Base-by-base conservation (phyloP, 2,888 invertebrate species). In the Spodoptera littoralis region DNA sequence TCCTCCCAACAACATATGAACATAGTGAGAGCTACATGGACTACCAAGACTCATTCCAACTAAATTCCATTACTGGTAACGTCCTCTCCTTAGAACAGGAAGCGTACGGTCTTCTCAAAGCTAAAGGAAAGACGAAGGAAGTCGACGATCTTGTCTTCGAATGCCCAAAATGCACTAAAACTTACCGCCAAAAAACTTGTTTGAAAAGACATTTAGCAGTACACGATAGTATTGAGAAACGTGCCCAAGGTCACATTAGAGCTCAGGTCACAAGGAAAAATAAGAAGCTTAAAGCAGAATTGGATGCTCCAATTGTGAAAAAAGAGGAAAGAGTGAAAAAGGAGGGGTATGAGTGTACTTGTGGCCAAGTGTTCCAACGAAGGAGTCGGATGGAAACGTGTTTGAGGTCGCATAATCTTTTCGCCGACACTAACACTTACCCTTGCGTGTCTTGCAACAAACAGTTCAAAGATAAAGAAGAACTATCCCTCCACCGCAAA, bases 21-120 rank as follows among this genome's bases (percentile, higher is more conserved):
- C 73, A 78, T 18, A 76, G 71, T 8, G 80, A 84, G 22, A 57
- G 67, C 41, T 58, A 77, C 18, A 74, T 80, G 62, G 81, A 86
- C 4, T 88, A 84, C 42, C 80, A 85, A 52, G 88, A 91, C 6
- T 73, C 85, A 11, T 94, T 92, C 53, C 92, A 92, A 78, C 76
- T 94, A 0, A 94, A 94, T 72, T 94, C 94, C 2, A 94, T 94
- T 47, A 94, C 94, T 2, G 92, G 94, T 0, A 89, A 94, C 61
- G 84, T 90, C 3, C 67, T 93, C 36, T 86, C 94, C 0, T 68
- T 94, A 11, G 93, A 93, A 77, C 92, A 94, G 78, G 92, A 93
- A 80, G 93, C 92, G 0, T 92, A 90, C 24, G 89, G 90, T 0
- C 75, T 92, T 41, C 73, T 93, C 5, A 86, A 90, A 83, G 85